A percentile compares a stretch with the other conserved stretches of the same genome.
phyloP scores from a whole-genome alignment of 1,140 invertebrate genomes.

The Ridgeia piscesae region DNA sequence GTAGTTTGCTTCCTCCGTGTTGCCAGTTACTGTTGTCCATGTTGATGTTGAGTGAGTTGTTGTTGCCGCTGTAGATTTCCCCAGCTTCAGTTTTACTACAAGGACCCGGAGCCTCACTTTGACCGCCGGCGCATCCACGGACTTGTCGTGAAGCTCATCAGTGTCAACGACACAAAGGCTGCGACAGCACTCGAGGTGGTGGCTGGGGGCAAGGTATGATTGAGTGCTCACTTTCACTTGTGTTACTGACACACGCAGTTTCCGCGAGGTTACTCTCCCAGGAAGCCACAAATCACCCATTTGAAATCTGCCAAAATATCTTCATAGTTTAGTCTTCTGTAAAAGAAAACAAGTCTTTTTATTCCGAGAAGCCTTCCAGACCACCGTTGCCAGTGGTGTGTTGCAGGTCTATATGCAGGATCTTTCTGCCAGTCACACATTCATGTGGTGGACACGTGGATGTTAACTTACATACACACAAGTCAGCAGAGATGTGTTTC shows the following conservation, averaged over 20 bases:
- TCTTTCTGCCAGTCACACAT: too few species aligned
- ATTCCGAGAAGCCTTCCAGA: too few species aligned
- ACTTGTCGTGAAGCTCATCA: slow-evolving; percentile 75
- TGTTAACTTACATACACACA: too few species aligned
- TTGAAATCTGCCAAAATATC: background rate
- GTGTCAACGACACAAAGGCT: slow-evolving; percentile 71
- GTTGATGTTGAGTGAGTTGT: background rate
- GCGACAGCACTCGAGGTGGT: slow-evolving; percentile 82
- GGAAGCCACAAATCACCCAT: background rate
- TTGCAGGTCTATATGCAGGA: too few species aligned
- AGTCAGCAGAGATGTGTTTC: too few species aligned
- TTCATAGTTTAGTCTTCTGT: background rate
- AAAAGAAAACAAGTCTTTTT: background rate
- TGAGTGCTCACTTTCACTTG: background rate
- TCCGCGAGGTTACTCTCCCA: background rate
- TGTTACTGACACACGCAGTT: background rate
- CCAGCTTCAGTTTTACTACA: slow-evolving; percentile 63
- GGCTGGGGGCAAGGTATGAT: slow-evolving; percentile 84
- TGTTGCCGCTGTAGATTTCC: slow-evolving; percentile 62
- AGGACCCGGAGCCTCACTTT: slow-evolving; percentile 67
- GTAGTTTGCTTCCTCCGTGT: background rate
- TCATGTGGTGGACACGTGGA: too few species aligned
- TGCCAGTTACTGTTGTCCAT: background rate
- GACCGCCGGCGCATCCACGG: slow-evolving; percentile 76
- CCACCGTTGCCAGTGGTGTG: too few species aligned